Evolutionary conservation across 2,888 invertebrate genomes (phyloP).

Genomic region (Sesamia inferens): DNA sequence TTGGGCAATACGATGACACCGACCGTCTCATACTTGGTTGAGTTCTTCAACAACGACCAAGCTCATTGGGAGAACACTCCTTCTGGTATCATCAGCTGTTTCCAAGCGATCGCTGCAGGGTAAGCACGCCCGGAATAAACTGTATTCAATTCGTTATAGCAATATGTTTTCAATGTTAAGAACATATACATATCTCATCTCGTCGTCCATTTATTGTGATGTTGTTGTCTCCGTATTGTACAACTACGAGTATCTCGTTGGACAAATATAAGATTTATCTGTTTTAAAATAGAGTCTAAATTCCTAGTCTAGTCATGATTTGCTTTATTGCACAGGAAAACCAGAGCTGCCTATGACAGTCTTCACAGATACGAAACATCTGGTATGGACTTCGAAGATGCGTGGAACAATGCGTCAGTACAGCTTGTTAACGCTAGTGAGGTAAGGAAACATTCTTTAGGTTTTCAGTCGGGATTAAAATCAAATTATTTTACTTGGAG

Average conservation of each 20-base stretch:
- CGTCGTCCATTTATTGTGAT: no score
- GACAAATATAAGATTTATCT: background rate
- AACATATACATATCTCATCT: no score
- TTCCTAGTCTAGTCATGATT: background rate
- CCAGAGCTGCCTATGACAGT: slow-evolving; percentile 73
- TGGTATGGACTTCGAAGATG: slow-evolving; percentile 93
- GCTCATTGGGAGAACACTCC: slow-evolving; percentile 82
- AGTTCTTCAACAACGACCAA: slow-evolving; percentile 69
- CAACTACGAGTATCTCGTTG: no score
- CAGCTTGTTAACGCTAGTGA: slow-evolving; percentile 95
- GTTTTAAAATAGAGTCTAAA: background rate
- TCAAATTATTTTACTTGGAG: background rate
- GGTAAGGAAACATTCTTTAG: slow-evolving; percentile 80
- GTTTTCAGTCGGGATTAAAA: background rate
- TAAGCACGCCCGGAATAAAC: slow-evolving; percentile 68
- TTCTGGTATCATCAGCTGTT: slow-evolving; percentile 89
- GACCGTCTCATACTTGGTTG: slow-evolving; percentile 92
- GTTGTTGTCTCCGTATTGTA: no score
- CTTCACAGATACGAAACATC: slow-evolving; percentile 89
- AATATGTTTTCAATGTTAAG: no score
- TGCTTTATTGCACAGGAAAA: slow-evolving; percentile 66
- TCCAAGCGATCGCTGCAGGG: slow-evolving; percentile 91
- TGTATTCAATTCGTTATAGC: no score
- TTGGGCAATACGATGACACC: slow-evolving; percentile 91
- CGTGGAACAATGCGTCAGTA: slow-evolving; percentile 96